phyloP scores from a whole-genome alignment of 2,888 invertebrate genomes.

The Hyppa rectilinea region DNA sequence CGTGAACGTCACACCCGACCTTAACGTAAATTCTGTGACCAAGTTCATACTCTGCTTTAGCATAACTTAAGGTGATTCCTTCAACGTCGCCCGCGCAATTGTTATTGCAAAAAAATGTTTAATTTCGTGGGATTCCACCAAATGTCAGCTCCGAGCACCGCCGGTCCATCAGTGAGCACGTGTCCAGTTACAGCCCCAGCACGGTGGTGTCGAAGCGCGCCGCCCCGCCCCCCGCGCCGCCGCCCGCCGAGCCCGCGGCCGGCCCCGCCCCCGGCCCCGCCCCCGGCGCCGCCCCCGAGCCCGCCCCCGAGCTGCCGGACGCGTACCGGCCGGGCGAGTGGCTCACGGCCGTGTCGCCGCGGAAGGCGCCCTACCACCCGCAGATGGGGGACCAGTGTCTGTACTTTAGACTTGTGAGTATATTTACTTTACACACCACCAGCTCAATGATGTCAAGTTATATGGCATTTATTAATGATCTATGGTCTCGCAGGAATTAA shows the following conservation, averaged over 20 bases:
- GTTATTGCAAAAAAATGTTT: too few relatives aligned
- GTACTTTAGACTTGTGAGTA: constrained; percentile 91
- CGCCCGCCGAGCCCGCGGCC: constrained; percentile 24
- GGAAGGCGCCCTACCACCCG: constrained; percentile 99
- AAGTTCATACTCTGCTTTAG: too few relatives aligned
- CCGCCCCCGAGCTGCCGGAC: constrained; percentile 92
- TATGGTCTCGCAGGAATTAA: too few relatives aligned
- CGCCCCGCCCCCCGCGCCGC: constrained; percentile 31
- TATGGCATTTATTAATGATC: too few relatives aligned
- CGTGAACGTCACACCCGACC: too few relatives aligned
- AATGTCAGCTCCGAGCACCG: not conserved
- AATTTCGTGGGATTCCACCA: too few relatives aligned
- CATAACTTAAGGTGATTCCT: too few relatives aligned
- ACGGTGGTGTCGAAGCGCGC: constrained; percentile 52
- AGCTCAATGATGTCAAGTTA: too few relatives aligned
- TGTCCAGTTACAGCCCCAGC: constrained; percentile 64
- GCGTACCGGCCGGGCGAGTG: constrained; percentile 97
- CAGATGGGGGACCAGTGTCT: constrained; percentile 97
- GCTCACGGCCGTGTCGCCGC: constrained; percentile 97
- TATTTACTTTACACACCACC: too few relatives aligned
- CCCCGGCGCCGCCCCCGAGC: constrained; percentile 6
- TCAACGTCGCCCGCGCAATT: too few relatives aligned
- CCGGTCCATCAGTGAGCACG: constrained; percentile 18
- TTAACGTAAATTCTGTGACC: too few relatives aligned
- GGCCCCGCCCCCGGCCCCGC: constrained; percentile 24